Evolutionary conservation across 2,113 vertebrate genomes (phyloP).

Genomic region (Gambusia affinis): DNA sequence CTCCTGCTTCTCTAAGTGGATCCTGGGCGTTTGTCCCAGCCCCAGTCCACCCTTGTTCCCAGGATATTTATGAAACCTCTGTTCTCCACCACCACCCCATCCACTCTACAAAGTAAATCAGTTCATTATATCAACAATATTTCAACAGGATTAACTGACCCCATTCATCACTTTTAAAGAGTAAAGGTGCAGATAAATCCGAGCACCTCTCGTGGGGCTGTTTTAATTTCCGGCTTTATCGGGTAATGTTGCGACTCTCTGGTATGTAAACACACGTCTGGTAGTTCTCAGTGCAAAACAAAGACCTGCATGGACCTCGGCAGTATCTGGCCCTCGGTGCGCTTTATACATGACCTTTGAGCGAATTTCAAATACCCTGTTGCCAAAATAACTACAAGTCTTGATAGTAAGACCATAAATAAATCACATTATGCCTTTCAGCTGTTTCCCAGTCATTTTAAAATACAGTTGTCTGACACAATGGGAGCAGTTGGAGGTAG

Average conservation of each 20-base stretch:
- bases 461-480: not conserved
- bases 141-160: conserved; percentile 53
- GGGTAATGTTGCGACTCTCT: conserved; percentile 17
- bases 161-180: conserved; percentile 42
- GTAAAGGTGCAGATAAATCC: conserved; percentile 29
- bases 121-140: conserved; percentile 64
- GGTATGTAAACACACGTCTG: conserved; percentile 18
- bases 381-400: not conserved
- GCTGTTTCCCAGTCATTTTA: not conserved
- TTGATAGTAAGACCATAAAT: not conserved
- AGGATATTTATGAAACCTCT: conserved; percentile 65
- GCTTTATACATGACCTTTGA: not conserved
- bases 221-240: not conserved
- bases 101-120: conserved; percentile 51
- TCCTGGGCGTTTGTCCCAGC: conserved; percentile 68
- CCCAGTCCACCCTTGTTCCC: conserved; percentile 23
- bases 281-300: conserved; percentile 9
- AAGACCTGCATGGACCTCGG: not conserved
- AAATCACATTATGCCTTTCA: not conserved
- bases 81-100: conserved; percentile 51
- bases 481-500: not conserved
- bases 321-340: not conserved
- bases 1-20: conserved; percentile 68
- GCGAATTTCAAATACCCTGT: not conserved
- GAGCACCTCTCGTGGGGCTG: conserved; percentile 14